Conservation (phyloP, 2,888 invertebrate genomes). For the Spilosoma lubricipeda region DNA sequence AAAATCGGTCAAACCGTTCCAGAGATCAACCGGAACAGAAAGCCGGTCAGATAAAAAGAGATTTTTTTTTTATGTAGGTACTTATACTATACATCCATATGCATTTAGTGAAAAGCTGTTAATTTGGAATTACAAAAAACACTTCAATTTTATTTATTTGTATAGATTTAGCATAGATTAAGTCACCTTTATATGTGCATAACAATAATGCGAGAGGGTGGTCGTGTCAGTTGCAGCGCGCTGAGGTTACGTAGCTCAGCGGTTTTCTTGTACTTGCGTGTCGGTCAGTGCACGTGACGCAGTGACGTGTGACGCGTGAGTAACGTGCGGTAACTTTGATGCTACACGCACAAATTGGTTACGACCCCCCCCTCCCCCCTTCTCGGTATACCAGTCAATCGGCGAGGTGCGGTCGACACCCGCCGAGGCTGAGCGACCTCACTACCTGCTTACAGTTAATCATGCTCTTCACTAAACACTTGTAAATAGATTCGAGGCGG, state of each 20-base stretch:
- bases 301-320: not conserved
- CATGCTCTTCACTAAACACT: not conserved
- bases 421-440: not conserved
- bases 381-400: not conserved
- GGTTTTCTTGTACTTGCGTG: not conserved
- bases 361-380: not conserved
- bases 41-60: too few relatives aligned
- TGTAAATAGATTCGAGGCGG: not conserved
- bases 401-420: not conserved
- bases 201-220: not conserved
- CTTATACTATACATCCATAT: too few relatives aligned
- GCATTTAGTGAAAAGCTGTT: too few relatives aligned
- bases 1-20: too few relatives aligned
- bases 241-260: not conserved
- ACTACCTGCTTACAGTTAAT: not conserved
- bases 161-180: too few relatives aligned
- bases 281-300: not conserved
- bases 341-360: not conserved
- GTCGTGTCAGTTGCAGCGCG: not conserved
- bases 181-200: not conserved
- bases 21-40: too few relatives aligned
- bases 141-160: too few relatives aligned
- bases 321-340: conserved; percentile 1
- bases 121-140: too few relatives aligned
- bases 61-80: too few relatives aligned